Evolutionary conservation across 2,888 invertebrate species (phyloP).

Genomic region (Stenodera caucasica): DNA sequence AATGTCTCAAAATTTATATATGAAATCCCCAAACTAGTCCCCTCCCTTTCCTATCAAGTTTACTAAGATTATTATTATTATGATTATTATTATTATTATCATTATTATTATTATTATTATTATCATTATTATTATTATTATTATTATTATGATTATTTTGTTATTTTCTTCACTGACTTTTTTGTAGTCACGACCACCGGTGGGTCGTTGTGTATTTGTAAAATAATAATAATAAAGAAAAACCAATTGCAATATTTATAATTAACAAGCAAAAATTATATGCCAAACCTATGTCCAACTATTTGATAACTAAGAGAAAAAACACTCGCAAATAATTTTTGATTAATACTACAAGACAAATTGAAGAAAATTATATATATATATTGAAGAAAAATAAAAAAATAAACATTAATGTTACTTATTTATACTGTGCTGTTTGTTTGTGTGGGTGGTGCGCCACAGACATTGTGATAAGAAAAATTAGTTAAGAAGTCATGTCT

Average conservation of each 20-base stretch:
- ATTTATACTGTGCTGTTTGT: conserved; percentile 57
- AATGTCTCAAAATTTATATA: conserved; percentile 2
- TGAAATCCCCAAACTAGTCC: background rate
- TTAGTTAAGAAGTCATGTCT: conserved; percentile 53
- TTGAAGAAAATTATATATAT: conserved; percentile 29
- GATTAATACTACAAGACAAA: background rate
- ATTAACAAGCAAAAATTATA: conserved; percentile 35
- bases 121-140: no score
- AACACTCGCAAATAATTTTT: conserved; percentile 52
- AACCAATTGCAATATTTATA: conserved; percentile 48
- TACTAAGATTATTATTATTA: no score
- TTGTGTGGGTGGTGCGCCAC: conserved; percentile 54
- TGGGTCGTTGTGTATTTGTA: conserved; percentile 8
- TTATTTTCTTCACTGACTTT: background rate
- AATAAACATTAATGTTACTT: conserved; percentile 53
- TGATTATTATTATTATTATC: no score
- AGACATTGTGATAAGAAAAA: conserved; percentile 57
- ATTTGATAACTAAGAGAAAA: conserved; percentile 40
- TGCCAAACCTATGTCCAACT: conserved; percentile 50
- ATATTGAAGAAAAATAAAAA: conserved; percentile 41
- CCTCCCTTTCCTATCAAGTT: background rate
- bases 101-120: no score
- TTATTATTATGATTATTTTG: no score
- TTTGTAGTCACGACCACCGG: background rate
- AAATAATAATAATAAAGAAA: background rate